Percentiles rank a stretch among this genome's conserved stretches.
phyloP scores from a whole-genome alignment of 2,113 vertebrate genomes.

The Neodontobutis hainanensis region DNA sequence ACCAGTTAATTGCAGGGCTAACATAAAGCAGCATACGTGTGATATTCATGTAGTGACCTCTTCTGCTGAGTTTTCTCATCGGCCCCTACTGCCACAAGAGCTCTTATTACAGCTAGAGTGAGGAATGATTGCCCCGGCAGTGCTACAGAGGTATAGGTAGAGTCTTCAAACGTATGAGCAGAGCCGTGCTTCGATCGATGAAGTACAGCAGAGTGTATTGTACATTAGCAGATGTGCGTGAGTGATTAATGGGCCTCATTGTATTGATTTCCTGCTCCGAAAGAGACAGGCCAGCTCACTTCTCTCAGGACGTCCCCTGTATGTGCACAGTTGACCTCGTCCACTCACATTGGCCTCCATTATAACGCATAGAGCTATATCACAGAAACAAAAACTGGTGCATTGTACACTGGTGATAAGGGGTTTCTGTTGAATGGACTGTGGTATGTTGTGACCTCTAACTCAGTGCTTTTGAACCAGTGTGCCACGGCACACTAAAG shows the following conservation, averaged over 20 bases:
- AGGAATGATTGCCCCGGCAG: conserved; percentile 13
- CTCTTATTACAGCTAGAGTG: conserved; percentile 8
- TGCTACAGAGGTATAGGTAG: not conserved
- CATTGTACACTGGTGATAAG: not conserved
- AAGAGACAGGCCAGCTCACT: not conserved
- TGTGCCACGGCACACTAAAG: no score
- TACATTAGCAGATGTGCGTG: conserved; percentile 11
- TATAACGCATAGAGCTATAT: not conserved
- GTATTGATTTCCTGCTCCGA: conserved; percentile 10
- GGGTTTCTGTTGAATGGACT: not conserved
- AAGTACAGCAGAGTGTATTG: not conserved
- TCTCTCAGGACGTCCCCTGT: not conserved
- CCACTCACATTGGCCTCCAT: not conserved
- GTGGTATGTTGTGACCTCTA: not conserved
- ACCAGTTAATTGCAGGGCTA: not conserved
- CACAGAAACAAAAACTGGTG: not conserved
- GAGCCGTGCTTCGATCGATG: conserved; percentile 17
- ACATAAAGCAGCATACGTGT: not conserved
- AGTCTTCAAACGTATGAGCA: not conserved
- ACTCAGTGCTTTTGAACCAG: no score
- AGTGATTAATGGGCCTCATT: conserved; percentile 13
- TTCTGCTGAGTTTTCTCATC: conserved; percentile 17
- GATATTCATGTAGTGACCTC: not conserved
- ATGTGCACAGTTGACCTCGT: not conserved
- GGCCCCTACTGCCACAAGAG: conserved; percentile 5